A percentile compares a stretch with the other conserved stretches of the same genome.
Conservation (phyloP, 2,113 vertebrate species). For the Neoarius graeffei region DNA sequence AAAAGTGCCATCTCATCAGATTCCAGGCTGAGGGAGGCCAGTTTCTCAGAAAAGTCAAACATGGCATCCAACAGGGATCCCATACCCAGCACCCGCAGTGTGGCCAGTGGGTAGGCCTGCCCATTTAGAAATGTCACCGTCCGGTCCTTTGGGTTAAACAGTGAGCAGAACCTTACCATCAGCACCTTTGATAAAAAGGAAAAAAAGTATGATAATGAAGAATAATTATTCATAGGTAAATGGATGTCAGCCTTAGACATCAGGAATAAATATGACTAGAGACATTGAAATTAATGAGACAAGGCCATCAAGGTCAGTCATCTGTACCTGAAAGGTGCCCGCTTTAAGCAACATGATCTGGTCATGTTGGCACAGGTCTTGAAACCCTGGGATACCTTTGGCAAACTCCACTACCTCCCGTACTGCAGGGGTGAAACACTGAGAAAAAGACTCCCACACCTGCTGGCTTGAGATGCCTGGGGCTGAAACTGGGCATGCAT, state of each 20-base stretch:
- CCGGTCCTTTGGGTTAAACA: slow-evolving; percentile 73
- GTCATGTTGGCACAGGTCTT: slow-evolving; percentile 77
- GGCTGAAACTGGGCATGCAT: slow-evolving; percentile 72
- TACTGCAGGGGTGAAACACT: slow-evolving; percentile 80
- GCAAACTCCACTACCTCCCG: slow-evolving; percentile 80
- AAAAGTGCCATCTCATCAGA: slow-evolving; percentile 80
- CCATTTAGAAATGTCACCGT: slow-evolving; percentile 77
- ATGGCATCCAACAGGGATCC: slow-evolving; percentile 73
- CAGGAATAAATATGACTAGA: neutral
- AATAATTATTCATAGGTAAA: neutral
- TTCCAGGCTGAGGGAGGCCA: slow-evolving; percentile 71
- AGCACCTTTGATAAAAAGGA: slow-evolving; percentile 66
- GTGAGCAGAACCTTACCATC: slow-evolving; percentile 78
- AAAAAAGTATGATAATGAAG: neutral
- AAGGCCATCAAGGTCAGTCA: neutral
- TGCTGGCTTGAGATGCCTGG: slow-evolving; percentile 70
- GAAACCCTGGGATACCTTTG: slow-evolving; percentile 80
- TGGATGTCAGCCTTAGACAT: neutral
- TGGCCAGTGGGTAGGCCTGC: slow-evolving; percentile 71
- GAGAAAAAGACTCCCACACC: slow-evolving; percentile 80
- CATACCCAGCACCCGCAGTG: slow-evolving; percentile 73
- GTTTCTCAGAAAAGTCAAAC: slow-evolving; percentile 79
- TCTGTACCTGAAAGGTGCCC: slow-evolving; percentile 78
- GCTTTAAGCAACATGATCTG: slow-evolving; percentile 82
- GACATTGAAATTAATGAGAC: neutral